Evolutionary conservation across 2,888 invertebrate genomes (phyloP).

Genomic region (Griposia aprilina): DNA sequence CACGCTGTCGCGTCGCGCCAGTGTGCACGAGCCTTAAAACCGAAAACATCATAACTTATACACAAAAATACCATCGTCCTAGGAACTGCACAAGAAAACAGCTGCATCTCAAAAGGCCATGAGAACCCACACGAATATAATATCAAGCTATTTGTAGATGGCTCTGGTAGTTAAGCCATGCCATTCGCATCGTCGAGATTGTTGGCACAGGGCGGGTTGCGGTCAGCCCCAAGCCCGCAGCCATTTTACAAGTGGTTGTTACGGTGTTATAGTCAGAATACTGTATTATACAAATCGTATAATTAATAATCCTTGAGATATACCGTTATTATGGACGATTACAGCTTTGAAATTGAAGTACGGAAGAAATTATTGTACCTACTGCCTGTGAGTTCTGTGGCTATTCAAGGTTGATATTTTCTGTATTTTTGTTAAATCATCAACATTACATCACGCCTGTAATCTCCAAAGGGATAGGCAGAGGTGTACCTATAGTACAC

Average conservation of each 20-base stretch:
- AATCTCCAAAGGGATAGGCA: background rate
- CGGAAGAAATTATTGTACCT: background rate
- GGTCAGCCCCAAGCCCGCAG: constrained; percentile 77
- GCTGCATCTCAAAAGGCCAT: constrained; percentile 14
- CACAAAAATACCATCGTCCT: background rate
- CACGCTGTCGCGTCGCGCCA: no score
- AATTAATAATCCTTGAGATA: constrained; percentile 63
- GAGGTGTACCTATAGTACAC: no score
- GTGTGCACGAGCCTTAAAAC: no score
- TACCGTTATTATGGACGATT: constrained; percentile 35
- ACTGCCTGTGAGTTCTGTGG: constrained; percentile 6
- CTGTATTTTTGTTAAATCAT: constrained; percentile 1
- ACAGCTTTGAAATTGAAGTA: constrained; percentile 9
- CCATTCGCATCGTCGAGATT: constrained; percentile 79
- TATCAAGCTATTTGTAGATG: constrained; percentile 58
- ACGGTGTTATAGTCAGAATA: constrained; percentile 75
- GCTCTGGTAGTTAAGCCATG: constrained; percentile 67
- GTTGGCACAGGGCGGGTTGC: constrained; percentile 77
- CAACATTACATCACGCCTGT: no score
- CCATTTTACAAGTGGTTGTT: constrained; percentile 79
- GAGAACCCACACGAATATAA: constrained; percentile 56
- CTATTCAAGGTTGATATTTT: background rate
- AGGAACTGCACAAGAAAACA: constrained; percentile 8
- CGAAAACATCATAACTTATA: background rate
- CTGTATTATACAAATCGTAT: constrained; percentile 63